Evolutionary conservation across 2,113 vertebrate genomes (phyloP).

Genomic region (Mus spicilegus): DNA sequence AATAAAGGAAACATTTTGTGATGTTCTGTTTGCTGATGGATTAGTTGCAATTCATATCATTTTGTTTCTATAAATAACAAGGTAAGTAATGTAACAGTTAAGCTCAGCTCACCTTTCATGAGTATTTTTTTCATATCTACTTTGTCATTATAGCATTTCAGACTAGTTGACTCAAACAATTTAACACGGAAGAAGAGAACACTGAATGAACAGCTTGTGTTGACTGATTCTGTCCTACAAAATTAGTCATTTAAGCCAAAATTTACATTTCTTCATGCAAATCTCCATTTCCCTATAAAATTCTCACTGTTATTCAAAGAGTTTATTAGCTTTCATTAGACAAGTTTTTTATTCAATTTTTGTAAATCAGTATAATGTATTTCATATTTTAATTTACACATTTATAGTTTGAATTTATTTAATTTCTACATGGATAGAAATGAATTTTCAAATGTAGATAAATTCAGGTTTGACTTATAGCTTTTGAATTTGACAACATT

Average conservation of each 20-base stretch:
- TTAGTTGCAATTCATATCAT: conserved; percentile 10
- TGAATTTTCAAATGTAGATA: background rate
- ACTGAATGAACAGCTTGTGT: conserved; percentile 20
- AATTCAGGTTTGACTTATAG: background rate
- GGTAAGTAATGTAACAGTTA: background rate
- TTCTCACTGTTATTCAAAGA: background rate
- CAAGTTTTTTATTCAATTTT: background rate
- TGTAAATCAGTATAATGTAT: background rate
- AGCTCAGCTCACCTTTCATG: background rate
- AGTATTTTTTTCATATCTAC: background rate
- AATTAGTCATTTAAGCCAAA: conserved; percentile 16
- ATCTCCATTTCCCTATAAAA: background rate
- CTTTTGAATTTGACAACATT: conserved; percentile 35
- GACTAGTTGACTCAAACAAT: background rate
- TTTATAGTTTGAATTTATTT: background rate
- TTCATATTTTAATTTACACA: background rate
- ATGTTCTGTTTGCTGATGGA: background rate
- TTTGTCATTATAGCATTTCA: background rate
- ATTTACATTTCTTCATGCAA: background rate
- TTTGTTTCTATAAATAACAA: background rate
- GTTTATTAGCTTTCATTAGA: background rate
- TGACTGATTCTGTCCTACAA: background rate
- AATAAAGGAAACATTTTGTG: background rate
- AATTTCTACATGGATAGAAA: background rate
- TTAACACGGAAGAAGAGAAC: background rate